Evolutionary conservation across 2,888 invertebrate species (phyloP).

Genomic region (Andrena marginata): DNA sequence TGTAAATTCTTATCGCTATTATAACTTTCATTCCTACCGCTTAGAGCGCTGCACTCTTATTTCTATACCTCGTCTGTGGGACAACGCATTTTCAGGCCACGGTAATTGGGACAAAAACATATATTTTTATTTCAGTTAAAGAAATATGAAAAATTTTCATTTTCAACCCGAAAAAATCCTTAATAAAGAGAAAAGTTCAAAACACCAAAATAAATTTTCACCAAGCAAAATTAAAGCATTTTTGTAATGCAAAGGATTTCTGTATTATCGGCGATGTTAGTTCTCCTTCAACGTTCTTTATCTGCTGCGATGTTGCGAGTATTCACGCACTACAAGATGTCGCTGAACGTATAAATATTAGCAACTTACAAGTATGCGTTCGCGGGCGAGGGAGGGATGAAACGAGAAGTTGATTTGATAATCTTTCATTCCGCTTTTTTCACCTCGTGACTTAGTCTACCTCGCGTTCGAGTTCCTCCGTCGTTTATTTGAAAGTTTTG

Average conservation of each 20-base stretch:
- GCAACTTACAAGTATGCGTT: slow-evolving; percentile 36
- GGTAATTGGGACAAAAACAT: too few relatives aligned
- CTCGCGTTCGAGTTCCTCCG: too few relatives aligned
- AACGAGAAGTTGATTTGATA: slow-evolving; percentile 38
- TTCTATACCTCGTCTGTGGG: too few relatives aligned
- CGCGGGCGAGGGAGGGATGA: slow-evolving; percentile 33
- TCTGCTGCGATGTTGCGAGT: neutral
- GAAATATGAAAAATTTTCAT: neutral
- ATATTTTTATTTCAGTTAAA: too few relatives aligned
- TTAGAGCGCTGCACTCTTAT: too few relatives aligned
- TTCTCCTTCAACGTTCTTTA: neutral
- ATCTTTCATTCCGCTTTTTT: slow-evolving; percentile 39
- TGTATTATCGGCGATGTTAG: neutral
- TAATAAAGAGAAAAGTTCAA: too few relatives aligned
- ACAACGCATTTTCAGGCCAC: too few relatives aligned
- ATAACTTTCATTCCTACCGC: too few relatives aligned
- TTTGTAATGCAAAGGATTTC: neutral
- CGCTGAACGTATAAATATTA: slow-evolving; percentile 37
- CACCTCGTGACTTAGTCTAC: slow-evolving; percentile 26
- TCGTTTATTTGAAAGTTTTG: neutral
- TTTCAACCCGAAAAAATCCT: too few relatives aligned
- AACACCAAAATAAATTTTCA: too few relatives aligned
- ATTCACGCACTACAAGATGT: slow-evolving; percentile 44
- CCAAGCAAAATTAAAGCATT: too few relatives aligned
- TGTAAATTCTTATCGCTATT: too few relatives aligned